Conservation (phyloP, 2,888 invertebrate species). For the Callyntrura guangdongensis region DNA sequence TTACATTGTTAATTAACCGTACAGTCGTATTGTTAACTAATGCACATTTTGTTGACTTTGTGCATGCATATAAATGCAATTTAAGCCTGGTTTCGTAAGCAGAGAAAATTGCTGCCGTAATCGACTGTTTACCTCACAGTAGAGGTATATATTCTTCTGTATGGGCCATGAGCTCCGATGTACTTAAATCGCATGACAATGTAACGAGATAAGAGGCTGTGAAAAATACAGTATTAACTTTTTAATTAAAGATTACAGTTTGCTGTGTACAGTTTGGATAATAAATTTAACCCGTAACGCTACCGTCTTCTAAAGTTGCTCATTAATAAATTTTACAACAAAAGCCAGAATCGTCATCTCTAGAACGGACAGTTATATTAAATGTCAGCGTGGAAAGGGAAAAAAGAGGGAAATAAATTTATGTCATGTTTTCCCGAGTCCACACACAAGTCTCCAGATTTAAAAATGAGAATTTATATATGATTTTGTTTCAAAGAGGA, state of each 20-base stretch:
- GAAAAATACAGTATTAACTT: neutral
- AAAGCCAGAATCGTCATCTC: neutral
- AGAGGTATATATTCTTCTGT: too few species aligned
- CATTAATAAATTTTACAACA: neutral
- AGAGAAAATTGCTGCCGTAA: neutral
- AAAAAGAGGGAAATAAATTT: too few species aligned
- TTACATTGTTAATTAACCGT: slow-evolving; percentile 41
- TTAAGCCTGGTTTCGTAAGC: neutral
- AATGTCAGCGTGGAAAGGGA: neutral
- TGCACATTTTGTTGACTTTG: neutral
- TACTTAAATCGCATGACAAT: too few species aligned
- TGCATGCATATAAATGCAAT: neutral
- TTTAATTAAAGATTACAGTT: neutral
- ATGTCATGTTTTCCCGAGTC: neutral
- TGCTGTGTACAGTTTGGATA: neutral
- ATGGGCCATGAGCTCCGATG: too few species aligned
- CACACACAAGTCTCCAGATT: neutral
- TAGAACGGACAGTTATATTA: neutral
- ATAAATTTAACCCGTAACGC: neutral
- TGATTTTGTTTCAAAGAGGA: neutral
- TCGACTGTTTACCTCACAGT: too few species aligned
- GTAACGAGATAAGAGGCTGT: neutral
- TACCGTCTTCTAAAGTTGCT: neutral
- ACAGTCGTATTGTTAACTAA: neutral
- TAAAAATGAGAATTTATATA: neutral